Conservation (phyloP, 2,888 invertebrate genomes). For the Drosophila prostipennis region DNA sequence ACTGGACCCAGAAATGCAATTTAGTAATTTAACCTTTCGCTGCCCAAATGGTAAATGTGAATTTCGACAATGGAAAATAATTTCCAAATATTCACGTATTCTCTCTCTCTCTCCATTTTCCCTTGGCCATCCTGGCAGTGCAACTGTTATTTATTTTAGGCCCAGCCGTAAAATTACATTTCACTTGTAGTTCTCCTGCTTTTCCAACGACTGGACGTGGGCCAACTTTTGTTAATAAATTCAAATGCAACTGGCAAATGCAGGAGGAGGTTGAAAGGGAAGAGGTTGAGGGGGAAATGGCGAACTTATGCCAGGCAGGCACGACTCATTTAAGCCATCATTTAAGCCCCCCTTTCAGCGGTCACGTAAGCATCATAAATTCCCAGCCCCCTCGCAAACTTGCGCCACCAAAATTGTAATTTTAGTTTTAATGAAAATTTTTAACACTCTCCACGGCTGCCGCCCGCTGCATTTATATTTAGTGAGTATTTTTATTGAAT, state of each 20-base stretch:
- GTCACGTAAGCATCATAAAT: constrained; percentile 62
- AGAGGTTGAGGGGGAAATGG: constrained; percentile 14
- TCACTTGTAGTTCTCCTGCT: constrained; percentile 47
- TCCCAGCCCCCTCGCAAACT: constrained; percentile 11
- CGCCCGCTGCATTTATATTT: constrained; percentile 54
- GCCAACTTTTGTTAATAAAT: constrained; percentile 71
- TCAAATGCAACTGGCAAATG: constrained; percentile 63
- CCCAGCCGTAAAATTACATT: constrained; percentile 59
- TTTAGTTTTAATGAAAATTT: constrained; percentile 74
- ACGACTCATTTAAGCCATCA: constrained; percentile 72
- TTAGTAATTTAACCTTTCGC: constrained; percentile 25
- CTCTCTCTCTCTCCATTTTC: background rate
- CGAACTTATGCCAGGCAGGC: constrained; percentile 46
- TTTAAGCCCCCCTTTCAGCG: constrained; percentile 67
- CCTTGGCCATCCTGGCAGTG: constrained; percentile 9
- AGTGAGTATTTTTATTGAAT: constrained; percentile 65
- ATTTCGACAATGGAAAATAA: constrained; percentile 28
- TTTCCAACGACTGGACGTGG: constrained; percentile 28
- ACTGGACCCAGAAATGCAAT: constrained; percentile 8
- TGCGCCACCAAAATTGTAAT: constrained; percentile 57
- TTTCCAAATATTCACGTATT: constrained; percentile 30
- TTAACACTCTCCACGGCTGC: constrained; percentile 39
- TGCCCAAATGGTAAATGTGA: constrained; percentile 23
- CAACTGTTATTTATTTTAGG: constrained; percentile 58
- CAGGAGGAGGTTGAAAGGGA: background rate